These are phyloP conservation scores for Colaptes auratus DNA, from an alignment of 2,113 vertebrate species.

Conservation along the genomic window DNA sequence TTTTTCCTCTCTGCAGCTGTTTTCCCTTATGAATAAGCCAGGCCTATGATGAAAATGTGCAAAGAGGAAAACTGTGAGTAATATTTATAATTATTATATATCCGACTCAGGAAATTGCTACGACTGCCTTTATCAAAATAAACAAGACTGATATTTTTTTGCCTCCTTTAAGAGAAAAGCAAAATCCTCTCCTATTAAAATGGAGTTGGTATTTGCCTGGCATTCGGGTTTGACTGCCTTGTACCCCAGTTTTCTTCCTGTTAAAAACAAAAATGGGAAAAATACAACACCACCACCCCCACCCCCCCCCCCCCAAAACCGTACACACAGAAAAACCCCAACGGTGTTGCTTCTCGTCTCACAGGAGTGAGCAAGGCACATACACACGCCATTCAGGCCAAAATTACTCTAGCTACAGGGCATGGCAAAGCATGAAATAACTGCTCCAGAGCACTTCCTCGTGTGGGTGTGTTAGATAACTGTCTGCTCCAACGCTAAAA, in stretches of 20 bases:
- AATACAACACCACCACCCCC: too few relatives aligned
- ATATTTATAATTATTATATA: slow-evolving; percentile 69
- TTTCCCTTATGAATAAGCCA: slow-evolving; percentile 70
- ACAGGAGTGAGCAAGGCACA: slow-evolving; percentile 63
- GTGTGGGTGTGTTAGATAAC: slow-evolving; percentile 82
- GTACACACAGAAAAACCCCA: not conserved
- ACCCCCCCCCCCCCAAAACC: not conserved
- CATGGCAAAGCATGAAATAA: slow-evolving; percentile 82
- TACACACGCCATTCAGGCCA: slow-evolving; percentile 66
- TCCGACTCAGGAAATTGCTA: slow-evolving; percentile 68
- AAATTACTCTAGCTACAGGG: slow-evolving; percentile 80
- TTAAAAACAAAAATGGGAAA: slow-evolving; percentile 11
- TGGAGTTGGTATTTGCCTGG: slow-evolving; percentile 44
- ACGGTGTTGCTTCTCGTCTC: slow-evolving; percentile 40
- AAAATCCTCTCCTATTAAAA: slow-evolving; percentile 49
- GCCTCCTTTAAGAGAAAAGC: slow-evolving; percentile 39
- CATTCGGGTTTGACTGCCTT: slow-evolving; percentile 51
- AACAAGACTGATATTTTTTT: slow-evolving; percentile 53
- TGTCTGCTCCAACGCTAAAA: slow-evolving; percentile 78
- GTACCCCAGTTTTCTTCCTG: slow-evolving; percentile 29
- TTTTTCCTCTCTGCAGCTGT: slow-evolving; percentile 71
- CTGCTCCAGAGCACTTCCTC: slow-evolving; percentile 79
- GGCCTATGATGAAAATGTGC: slow-evolving; percentile 54
- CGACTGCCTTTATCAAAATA: slow-evolving; percentile 70
- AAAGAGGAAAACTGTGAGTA: slow-evolving; percentile 64